These are phyloP conservation scores for Apis florea DNA, from an alignment of 1,140 invertebrate genomes.

Conservation along the genomic window DNA sequence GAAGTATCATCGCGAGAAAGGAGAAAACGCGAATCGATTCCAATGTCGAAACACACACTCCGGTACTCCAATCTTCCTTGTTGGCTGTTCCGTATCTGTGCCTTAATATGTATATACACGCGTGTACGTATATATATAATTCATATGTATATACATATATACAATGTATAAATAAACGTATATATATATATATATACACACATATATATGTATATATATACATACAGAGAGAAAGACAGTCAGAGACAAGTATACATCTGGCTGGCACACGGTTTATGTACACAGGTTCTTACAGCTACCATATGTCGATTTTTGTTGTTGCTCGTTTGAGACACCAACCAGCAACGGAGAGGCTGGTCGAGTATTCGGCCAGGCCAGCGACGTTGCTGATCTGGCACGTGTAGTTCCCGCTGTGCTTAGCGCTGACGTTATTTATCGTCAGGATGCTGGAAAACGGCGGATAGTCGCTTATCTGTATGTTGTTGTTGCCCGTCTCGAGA, in stretches of 20 bases:
- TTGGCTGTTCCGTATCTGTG: constrained; percentile 36
- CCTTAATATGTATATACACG: constrained; percentile 43
- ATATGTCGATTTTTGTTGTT: constrained; percentile 59
- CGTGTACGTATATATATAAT: constrained; percentile 11
- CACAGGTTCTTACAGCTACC: constrained; percentile 65
- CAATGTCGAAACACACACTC: not conserved
- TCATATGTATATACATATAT: constrained; percentile 1
- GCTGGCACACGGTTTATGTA: constrained; percentile 56
- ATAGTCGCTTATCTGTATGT: constrained; percentile 80
- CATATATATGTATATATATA: constrained; percentile 11
- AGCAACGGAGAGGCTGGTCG: constrained; percentile 83
- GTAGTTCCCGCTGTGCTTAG: constrained; percentile 85
- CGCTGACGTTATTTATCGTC: constrained; percentile 83
- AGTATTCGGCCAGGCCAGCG: constrained; percentile 82
- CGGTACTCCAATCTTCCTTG: constrained; percentile 37
- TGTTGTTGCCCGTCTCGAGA: constrained; percentile 67
- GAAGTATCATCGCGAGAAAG: not conserved
- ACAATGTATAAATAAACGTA: constrained; percentile 8
- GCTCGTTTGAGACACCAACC: constrained; percentile 73
- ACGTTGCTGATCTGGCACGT: constrained; percentile 84
- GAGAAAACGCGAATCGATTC: constrained; percentile 28
- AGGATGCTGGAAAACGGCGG: constrained; percentile 82
- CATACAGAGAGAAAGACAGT: constrained; percentile 19
- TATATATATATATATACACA: not conserved
- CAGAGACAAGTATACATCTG: constrained; percentile 22